phyloP scores from a whole-genome alignment of 2,113 vertebrate genomes.

The Thymallus thymallus region DNA sequence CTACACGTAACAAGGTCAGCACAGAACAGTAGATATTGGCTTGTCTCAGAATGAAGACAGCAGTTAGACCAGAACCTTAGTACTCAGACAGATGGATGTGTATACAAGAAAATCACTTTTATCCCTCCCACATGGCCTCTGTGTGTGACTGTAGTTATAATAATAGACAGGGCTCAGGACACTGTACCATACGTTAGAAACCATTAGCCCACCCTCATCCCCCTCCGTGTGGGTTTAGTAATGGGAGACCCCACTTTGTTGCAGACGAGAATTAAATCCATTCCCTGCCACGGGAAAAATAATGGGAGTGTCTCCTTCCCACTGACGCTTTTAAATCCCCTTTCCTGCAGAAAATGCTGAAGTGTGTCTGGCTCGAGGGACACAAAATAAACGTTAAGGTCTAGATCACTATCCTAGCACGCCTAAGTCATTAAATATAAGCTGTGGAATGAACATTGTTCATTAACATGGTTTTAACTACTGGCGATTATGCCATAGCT shows the following conservation, averaged over 20 bases:
- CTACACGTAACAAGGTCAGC: no score
- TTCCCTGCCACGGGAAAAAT: not conserved
- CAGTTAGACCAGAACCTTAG: no score
- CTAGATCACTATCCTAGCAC: not conserved
- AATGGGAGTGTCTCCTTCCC: not conserved
- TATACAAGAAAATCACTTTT: not conserved
- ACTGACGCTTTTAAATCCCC: not conserved
- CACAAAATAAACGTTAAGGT: not conserved
- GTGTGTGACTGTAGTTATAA: no score
- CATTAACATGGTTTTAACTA: not conserved
- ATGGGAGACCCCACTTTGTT: constrained; percentile 7
- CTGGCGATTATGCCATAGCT: not conserved
- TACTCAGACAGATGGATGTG: no score
- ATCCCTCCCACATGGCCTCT: no score
- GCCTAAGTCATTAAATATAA: not conserved
- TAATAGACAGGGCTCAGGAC: no score
- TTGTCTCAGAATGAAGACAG: no score
- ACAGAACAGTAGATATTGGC: no score
- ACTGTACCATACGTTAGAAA: no score
- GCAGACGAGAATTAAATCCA: not conserved
- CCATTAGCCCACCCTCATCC: not conserved
- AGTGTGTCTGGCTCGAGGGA: not conserved
- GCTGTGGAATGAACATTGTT: not conserved
- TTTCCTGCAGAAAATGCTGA: not conserved
- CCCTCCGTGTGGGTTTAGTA: not conserved